These are phyloP conservation scores for Phoenicopterus ruber DNA, from an alignment of 2,113 vertebrate species.

Conservation along the genomic window DNA sequence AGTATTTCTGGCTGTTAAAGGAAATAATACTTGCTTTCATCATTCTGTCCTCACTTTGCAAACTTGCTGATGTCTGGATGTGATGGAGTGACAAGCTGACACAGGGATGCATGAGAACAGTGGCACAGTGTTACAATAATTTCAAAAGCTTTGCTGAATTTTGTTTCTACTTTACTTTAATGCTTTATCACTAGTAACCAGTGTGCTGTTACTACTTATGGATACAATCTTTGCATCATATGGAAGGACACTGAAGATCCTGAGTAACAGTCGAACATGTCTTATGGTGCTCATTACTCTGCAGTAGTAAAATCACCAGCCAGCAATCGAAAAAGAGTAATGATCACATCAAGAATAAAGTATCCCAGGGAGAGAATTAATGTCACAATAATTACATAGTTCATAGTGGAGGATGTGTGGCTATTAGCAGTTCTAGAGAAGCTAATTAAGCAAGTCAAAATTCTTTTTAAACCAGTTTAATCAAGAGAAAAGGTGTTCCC, in stretches of 20 bases:
- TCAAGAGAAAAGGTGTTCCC: slow-evolving; percentile 48
- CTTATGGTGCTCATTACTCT: slow-evolving; percentile 41
- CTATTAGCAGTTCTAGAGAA: slow-evolving; percentile 71
- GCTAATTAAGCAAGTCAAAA: slow-evolving; percentile 76
- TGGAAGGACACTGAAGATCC: neutral
- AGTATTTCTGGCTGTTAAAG: neutral
- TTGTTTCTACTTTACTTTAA: neutral
- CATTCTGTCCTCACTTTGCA: neutral
- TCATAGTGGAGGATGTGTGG: slow-evolving; percentile 62
- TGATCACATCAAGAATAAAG: slow-evolving; percentile 67
- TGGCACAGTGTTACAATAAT: neutral
- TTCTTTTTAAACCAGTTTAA: slow-evolving; percentile 67
- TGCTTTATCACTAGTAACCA: neutral
- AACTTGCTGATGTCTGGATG: neutral
- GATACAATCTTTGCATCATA: neutral
- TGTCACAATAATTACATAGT: slow-evolving; percentile 76
- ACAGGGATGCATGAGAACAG: neutral
- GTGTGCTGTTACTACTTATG: neutral
- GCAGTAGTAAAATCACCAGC: slow-evolving; percentile 48
- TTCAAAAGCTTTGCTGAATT: neutral
- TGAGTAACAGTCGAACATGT: neutral
- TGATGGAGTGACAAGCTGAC: neutral
- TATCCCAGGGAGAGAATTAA: slow-evolving; percentile 70
- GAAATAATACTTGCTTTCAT: neutral
- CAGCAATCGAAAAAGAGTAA: slow-evolving; percentile 57